Evolutionary conservation across 2,888 invertebrate species (phyloP).

Genomic region (Agrochola lota): DNA sequence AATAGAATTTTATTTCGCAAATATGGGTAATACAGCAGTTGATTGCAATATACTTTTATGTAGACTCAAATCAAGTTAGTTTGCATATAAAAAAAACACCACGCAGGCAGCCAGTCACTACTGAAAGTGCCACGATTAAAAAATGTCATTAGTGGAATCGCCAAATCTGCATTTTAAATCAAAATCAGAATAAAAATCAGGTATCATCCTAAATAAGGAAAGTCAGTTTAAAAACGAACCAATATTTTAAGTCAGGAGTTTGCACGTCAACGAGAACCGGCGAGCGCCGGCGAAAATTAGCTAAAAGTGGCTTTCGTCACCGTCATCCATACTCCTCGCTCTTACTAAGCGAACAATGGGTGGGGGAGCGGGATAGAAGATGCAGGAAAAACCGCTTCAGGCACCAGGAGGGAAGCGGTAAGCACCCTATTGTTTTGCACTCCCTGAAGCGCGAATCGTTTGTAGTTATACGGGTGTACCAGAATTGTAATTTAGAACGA

Average conservation of each 20-base stretch:
- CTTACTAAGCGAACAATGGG: constrained; percentile 61
- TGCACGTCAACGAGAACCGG: constrained; percentile 78
- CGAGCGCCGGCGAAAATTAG: constrained; percentile 87
- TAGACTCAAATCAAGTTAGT: neutral
- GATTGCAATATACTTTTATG: neutral
- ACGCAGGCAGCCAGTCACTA: neutral
- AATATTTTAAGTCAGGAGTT: constrained; percentile 75
- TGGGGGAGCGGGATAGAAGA: constrained; percentile 74
- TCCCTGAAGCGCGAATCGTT: constrained; percentile 83
- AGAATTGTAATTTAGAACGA: constrained; percentile 82
- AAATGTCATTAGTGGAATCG: neutral
- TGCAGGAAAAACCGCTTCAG: constrained; percentile 85
- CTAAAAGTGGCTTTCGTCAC: constrained; percentile 86
- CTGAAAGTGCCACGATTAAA: neutral
- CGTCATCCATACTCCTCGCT: constrained; percentile 74
- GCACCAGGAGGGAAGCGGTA: constrained; percentile 86
- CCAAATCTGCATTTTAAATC: constrained; percentile 9
- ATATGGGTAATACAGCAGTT: too few species aligned
- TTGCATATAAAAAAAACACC: neutral
- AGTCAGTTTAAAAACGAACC: constrained; percentile 73
- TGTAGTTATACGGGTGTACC: constrained; percentile 73
- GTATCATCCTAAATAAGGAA: constrained; percentile 25
- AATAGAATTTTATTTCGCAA: too few species aligned
- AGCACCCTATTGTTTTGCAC: constrained; percentile 89
- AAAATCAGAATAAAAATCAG: constrained; percentile 36